A percentile compares a stretch with the other conserved stretches of the same genome.
Evolutionary conservation across 2,888 invertebrate genomes (phyloP).

Genomic region (Antitype chi): DNA sequence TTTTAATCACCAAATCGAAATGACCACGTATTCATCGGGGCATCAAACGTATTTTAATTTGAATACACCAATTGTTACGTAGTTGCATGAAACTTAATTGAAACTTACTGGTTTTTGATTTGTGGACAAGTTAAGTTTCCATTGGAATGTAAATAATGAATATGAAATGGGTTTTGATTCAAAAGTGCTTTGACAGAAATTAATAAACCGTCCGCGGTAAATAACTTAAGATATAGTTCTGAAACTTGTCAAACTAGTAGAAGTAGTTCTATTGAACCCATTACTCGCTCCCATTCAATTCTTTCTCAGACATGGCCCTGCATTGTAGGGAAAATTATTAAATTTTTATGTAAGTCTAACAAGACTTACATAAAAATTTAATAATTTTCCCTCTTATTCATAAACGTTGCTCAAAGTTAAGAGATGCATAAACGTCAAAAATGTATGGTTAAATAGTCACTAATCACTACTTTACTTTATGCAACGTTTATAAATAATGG

Average conservation of each 20-base stretch:
- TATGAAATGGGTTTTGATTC: conserved; percentile 19
- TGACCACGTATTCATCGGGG: conserved; percentile 15
- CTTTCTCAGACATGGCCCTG: no score
- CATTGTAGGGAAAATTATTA: no score
- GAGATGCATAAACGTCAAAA: no score
- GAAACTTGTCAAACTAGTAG: neutral
- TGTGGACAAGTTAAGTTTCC: conserved; percentile 37
- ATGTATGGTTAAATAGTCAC: no score
- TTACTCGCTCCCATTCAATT: neutral
- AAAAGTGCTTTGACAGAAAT: conserved; percentile 5
- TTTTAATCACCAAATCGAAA: conserved; percentile 27
- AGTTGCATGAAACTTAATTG: conserved; percentile 50
- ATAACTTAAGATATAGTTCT: neutral
- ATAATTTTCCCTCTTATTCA: no score
- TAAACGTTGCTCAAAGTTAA: no score
- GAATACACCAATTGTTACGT: conserved; percentile 31
- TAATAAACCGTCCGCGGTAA: neutral
- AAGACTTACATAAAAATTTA: no score
- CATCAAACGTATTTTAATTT: conserved; percentile 49
- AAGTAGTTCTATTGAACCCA: neutral
- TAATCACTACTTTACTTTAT: no score
- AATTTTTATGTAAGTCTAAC: no score
- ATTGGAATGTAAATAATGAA: conserved; percentile 56
- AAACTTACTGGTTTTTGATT: conserved; percentile 49
- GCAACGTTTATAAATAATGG: no score